phyloP scores from a whole-genome alignment of 2,888 invertebrate species.

The Teinopalpus imperialis region DNA sequence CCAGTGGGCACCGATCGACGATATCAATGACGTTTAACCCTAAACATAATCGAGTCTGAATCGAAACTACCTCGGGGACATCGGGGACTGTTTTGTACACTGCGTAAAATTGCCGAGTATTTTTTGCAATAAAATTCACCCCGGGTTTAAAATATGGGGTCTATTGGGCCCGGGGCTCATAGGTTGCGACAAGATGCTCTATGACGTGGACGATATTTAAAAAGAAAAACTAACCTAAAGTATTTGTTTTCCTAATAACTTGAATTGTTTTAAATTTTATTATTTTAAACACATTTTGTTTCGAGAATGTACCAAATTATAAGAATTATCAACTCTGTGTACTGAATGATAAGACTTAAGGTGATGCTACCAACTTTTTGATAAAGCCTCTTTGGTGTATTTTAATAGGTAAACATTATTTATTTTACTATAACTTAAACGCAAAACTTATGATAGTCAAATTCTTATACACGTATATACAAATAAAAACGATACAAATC shows the following conservation, averaged over 20 bases:
- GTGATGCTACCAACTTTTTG: no score
- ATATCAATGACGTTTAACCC: constrained; percentile 82
- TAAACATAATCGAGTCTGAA: constrained; percentile 78
- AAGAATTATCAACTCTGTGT: neutral
- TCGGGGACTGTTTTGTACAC: constrained; percentile 60
- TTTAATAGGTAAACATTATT: no score
- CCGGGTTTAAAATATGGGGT: constrained; percentile 64
- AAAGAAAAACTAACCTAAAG: constrained; percentile 1
- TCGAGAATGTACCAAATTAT: no score
- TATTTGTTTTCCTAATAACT: neutral
- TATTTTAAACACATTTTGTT: no score
- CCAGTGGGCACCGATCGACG: constrained; percentile 67
- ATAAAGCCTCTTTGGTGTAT: no score
- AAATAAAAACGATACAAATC: constrained; percentile 29
- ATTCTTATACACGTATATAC: no score
- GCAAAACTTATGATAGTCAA: no score
- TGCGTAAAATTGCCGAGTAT: constrained; percentile 73
- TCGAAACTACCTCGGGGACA: constrained; percentile 80
- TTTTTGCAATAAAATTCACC: constrained; percentile 70
- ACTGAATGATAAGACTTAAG: neutral
- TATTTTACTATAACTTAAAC: no score
- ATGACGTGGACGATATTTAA: constrained; percentile 2
- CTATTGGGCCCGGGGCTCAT: constrained; percentile 55
- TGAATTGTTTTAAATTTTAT: no score
- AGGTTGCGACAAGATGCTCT: constrained; percentile 40